Percentiles rank a stretch among this genome's conserved stretches.
Conservation (phyloP, 2,888 invertebrate species). For the Abrostola triplasia region DNA sequence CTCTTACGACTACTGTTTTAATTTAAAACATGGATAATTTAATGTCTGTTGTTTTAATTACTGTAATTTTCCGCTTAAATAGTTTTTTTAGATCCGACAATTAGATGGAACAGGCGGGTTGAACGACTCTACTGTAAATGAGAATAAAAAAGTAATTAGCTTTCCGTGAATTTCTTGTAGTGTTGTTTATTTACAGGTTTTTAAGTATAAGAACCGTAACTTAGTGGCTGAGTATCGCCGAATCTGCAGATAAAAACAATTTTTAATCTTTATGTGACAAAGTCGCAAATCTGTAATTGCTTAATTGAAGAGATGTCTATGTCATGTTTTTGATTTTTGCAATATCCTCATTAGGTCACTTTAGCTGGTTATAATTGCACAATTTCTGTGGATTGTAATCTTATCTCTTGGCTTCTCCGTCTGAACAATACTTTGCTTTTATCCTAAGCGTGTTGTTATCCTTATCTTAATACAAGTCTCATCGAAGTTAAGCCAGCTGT, state of each 20-base stretch:
- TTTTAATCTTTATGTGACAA: neutral
- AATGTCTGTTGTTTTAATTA: constrained; percentile 58
- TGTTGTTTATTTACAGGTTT: constrained; percentile 19
- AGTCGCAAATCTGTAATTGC: too few relatives aligned
- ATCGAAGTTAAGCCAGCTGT: too few relatives aligned
- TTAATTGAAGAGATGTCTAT: too few relatives aligned
- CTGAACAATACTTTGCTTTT: neutral
- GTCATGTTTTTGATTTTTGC: too few relatives aligned
- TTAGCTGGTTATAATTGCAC: neutral
- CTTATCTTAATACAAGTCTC: too few relatives aligned
- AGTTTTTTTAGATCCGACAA: constrained; percentile 51
- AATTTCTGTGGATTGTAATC: neutral
- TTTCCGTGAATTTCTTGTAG: constrained; percentile 38
- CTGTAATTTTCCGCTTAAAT: constrained; percentile 43
- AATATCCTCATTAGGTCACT: too few relatives aligned
- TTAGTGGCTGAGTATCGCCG: neutral
- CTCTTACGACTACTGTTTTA: constrained; percentile 54
- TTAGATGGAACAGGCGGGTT: constrained; percentile 48
- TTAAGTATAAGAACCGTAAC: constrained; percentile 7
- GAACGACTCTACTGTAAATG: constrained; percentile 39
- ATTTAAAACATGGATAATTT: constrained; percentile 53
- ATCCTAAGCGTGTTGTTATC: neutral
- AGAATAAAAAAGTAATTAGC: constrained; percentile 34
- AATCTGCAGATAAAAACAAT: neutral
- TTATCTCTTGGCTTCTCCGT: neutral